Evolutionary conservation across 2,797 vertebrate genomes (phyloP).

Genomic region (Notolabrus celidotus): DNA sequence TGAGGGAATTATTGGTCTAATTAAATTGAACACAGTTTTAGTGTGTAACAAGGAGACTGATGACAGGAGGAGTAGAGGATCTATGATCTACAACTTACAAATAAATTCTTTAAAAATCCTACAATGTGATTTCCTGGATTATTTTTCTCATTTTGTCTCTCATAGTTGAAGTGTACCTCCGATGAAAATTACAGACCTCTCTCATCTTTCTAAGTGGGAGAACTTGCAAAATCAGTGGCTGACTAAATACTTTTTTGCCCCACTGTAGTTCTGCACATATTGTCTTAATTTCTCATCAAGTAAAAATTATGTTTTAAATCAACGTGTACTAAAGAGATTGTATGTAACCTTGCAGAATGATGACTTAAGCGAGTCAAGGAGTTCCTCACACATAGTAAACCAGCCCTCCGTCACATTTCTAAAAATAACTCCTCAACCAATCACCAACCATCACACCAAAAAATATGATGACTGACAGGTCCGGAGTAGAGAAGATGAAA

Average conservation of each 20-base stretch:
- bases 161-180: no score
- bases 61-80: conserved; percentile 9
- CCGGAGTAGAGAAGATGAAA: conserved; percentile 31
- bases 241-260: no score
- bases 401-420: neutral
- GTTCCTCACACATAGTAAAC: no score
- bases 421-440: neutral
- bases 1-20: conserved; percentile 77
- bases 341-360: neutral
- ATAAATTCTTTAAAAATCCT: no score
- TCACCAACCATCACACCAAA: neutral
- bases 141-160: no score
- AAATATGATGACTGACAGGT: conserved; percentile 21
- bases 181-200: no score
- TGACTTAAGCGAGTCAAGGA: neutral
- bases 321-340: neutral
- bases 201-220: no score
- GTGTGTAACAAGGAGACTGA: conserved; percentile 52
- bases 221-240: no score
- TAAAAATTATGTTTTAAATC: neutral
- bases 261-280: no score
- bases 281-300: neutral
- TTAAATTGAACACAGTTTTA: conserved; percentile 77
- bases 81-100: no score
- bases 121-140: no score